Percentiles rank a stretch among this genome's conserved stretches.
Evolutionary conservation across 2,113 vertebrate genomes (phyloP).

Genomic region (Prunella fulvescens): DNA sequence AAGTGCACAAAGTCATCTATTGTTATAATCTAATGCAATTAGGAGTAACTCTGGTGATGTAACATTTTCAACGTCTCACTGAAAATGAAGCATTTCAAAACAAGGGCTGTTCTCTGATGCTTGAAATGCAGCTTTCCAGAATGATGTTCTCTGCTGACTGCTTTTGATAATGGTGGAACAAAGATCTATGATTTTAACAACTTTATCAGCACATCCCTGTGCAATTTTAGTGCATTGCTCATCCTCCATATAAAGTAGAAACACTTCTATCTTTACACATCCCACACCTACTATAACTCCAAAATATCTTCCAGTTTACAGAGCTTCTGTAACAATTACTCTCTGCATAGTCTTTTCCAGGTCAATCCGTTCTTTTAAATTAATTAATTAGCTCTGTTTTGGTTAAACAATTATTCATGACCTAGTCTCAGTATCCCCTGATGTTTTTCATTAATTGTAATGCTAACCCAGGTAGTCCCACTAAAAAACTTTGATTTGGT

Average conservation of each 20-base stretch:
- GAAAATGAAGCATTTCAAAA: background rate
- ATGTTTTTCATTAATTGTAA: background rate
- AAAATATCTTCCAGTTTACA: background rate
- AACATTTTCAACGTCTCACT: background rate
- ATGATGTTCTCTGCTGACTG: background rate
- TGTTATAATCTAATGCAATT: background rate
- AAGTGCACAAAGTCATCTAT: background rate
- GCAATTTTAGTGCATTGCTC: background rate
- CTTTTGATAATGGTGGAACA: background rate
- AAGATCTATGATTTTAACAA: background rate
- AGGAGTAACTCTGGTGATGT: background rate
- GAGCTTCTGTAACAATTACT: background rate
- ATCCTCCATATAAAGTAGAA: background rate
- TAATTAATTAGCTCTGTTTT: background rate
- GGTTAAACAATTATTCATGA: background rate
- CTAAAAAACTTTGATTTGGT: background rate
- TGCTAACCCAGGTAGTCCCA: background rate
- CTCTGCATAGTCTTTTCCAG: background rate
- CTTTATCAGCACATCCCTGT: background rate
- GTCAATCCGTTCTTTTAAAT: background rate
- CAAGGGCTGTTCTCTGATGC: background rate
- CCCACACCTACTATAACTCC: background rate
- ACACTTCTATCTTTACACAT: background rate
- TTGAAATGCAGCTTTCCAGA: background rate
- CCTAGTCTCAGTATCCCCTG: background rate